Evolutionary conservation across 2,888 invertebrate species (phyloP).

Genomic region (Camponotus fellah): DNA sequence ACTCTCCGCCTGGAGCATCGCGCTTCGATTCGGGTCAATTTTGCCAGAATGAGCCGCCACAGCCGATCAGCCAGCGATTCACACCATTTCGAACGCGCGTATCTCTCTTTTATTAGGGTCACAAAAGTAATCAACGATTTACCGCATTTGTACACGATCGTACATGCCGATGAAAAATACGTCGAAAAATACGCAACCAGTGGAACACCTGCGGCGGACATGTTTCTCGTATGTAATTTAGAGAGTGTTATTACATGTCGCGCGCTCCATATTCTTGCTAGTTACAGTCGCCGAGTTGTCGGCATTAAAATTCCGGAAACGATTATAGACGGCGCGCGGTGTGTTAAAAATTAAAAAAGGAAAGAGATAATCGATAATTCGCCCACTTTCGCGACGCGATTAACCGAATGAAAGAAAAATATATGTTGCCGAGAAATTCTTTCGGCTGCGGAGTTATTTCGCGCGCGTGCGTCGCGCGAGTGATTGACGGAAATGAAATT

Average conservation of each 20-base stretch:
- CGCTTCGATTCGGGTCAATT: slow-evolving; percentile 46
- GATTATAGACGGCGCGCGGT: not conserved
- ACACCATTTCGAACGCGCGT: slow-evolving; percentile 7
- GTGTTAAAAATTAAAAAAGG: not conserved
- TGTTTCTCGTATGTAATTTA: slow-evolving; percentile 42
- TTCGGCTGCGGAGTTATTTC: not conserved
- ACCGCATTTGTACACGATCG: slow-evolving; percentile 49
- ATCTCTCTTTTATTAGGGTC: slow-evolving; percentile 46
- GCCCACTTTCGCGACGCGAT: slow-evolving; percentile 3
- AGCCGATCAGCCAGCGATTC: slow-evolving; percentile 42
- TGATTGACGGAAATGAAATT: slow-evolving; percentile 2
- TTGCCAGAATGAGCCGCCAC: slow-evolving; percentile 28
- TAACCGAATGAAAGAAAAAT: not conserved
- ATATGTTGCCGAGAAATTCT: not conserved
- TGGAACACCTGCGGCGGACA: slow-evolving; percentile 39
- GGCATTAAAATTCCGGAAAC: slow-evolving; percentile 16
- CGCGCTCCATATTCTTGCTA: slow-evolving; percentile 29
- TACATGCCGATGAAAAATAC: slow-evolving; percentile 23
- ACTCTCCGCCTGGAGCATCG: slow-evolving; percentile 23
- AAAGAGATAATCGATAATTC: slow-evolving; percentile 4
- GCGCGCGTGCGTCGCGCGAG: not conserved
- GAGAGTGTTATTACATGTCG: slow-evolving; percentile 31
- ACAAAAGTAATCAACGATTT: slow-evolving; percentile 54
- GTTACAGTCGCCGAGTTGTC: not conserved
- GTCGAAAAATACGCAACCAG: slow-evolving; percentile 31